Base-by-base conservation (phyloP, 2,113 vertebrate species). In the Eublepharis macularius region DNA sequence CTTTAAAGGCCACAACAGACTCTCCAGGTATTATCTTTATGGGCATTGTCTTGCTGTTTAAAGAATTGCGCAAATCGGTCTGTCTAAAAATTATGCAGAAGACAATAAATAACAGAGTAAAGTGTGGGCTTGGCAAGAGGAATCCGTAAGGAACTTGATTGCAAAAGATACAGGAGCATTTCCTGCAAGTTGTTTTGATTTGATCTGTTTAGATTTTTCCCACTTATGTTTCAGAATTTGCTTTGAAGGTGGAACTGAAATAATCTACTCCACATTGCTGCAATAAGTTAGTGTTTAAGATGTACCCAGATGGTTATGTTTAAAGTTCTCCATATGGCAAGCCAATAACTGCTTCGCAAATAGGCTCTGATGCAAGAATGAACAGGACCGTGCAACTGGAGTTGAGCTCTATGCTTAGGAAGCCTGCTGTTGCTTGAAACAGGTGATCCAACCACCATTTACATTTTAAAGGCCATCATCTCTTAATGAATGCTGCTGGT, bases 211-310 rank as follows among this genome's bases (percentile, higher is more conserved):
- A 0, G 0, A 80, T 51, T 88, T 26, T 79, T 84, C 85, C 81
- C 0, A 13, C 60, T 86, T 91, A 92, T 89, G 89, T 93, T 87
- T 88, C 45, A 74, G 57, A 76, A 63, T 14, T 34, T n/a, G 70
- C 89, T 92, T 78, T 89, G 87, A 87, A 84, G 83, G 83, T 51
- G 88, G 87, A 90, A 90, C 0, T 86, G 90, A 86, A 93, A 65
- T 76, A 69, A 39, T 80, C 26, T 86, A 76, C 84, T 84, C 16
- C 1, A 0, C 83, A 70, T 63, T 83, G 2, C 19, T 60, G 72
- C 57, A 87, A 0, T 69, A 72, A 36, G 43, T 68, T 19, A 63
- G 83, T 87, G 80, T 89, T 39, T 41, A 80, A 36, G 54, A 79
- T 0, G 0, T n/a, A 32, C 14, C 41, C 34, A 87, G 21, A 41